Evolutionary conservation across 1,140 invertebrate genomes (phyloP).

Genomic region (Adoxophyes honmai): DNA sequence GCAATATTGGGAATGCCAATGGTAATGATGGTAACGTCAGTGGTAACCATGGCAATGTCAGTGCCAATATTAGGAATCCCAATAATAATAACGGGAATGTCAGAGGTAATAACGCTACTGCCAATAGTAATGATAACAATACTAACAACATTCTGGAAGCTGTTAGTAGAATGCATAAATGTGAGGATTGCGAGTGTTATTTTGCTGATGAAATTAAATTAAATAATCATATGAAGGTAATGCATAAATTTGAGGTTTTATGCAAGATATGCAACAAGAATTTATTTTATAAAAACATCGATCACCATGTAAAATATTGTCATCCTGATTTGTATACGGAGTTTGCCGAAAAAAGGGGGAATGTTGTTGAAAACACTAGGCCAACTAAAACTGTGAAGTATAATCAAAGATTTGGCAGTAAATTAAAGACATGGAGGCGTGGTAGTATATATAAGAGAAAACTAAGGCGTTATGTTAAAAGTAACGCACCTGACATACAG

Average conservation of each 20-base stretch:
- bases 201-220: background rate
- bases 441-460: background rate
- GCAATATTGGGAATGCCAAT: background rate
- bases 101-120: background rate
- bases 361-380: too few relatives aligned
- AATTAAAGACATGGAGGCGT: background rate
- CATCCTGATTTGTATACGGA: background rate
- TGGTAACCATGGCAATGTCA: background rate
- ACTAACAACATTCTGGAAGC: too few relatives aligned
- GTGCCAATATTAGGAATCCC: background rate
- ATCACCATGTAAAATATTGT: background rate
- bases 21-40: background rate
- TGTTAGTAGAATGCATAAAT: conserved; percentile 3
- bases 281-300: background rate
- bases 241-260: background rate
- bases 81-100: background rate
- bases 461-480: background rate
- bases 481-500: too few relatives aligned
- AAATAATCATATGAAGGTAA: background rate
- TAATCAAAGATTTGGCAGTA: too few relatives aligned
- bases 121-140: background rate
- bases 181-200: background rate
- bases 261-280: conserved; percentile 11
- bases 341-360: too few relatives aligned
- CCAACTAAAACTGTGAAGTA: too few relatives aligned